Base-by-base conservation (phyloP, 1,140 invertebrate genomes). In the Euura lappo region DNA sequence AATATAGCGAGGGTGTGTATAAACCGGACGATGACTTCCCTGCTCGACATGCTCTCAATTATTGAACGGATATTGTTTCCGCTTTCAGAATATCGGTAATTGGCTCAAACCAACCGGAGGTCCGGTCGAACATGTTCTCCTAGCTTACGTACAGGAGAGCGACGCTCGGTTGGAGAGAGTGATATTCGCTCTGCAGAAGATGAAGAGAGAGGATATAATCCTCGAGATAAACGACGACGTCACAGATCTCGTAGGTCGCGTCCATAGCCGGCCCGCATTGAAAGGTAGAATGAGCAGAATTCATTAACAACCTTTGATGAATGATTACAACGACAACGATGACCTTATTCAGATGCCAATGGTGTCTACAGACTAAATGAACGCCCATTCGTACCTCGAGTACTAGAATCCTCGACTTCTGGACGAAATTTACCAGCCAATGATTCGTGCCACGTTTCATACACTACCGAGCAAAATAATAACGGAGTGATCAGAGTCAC, bases 71-170 rank as follows among this genome's bases (percentile, higher is more conserved):
- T 64, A 64, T 66, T 68, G 68, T 3, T 72, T 8, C 69, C 45
- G 45, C 8, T 45, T 75, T 44, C 11, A 83, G 79, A 84, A 79
- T 43, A 85, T 85, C 77, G 82, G 84, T 70, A 82, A 84, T 72
- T 75, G 84, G 67, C 84, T 84, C 70, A 85, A 82, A 75, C 82
- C 81, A 6, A 69, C 81, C 2, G 77, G 84, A 72, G 84, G 84
- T 79, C 82, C 84, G 67, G 84, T 82, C 10, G 84, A 84, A 70
- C 84, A 84, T 72, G 83, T 84, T 6, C 72, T 85, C 65, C 69
- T 85, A 42, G 68, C 83, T 45, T 85, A 80, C 72, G 76, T 76
- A 5, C 84, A 85, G 71, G 76, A 67, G 43, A n/a, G 44, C 0
- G 79, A 80, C 5, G 79, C 83, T 73, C 83, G 80, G 11, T 66